These are phyloP conservation scores for Griposia aprilina DNA, from an alignment of 2,888 invertebrate species.

Conservation along the genomic window DNA sequence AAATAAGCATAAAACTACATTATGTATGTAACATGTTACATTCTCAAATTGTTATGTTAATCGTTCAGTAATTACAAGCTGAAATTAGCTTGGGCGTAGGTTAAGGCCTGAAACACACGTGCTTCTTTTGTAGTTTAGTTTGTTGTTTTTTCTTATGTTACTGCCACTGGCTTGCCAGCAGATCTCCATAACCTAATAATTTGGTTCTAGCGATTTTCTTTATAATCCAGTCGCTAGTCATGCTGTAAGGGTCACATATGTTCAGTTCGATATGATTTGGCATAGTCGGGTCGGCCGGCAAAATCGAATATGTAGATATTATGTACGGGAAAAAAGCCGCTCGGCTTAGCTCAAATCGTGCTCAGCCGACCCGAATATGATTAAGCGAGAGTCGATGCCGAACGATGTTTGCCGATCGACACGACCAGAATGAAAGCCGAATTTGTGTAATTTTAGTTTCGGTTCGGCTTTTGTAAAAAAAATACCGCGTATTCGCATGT, in stretches of 20 bases:
- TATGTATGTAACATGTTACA: slow-evolving; percentile 34
- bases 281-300: not conserved
- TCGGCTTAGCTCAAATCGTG: not conserved
- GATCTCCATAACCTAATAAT: not conserved
- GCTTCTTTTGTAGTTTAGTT: not conserved
- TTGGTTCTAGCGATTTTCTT: not conserved
- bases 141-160: not conserved
- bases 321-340: not conserved
- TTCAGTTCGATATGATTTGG: not conserved
- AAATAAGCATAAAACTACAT: slow-evolving; percentile 38
- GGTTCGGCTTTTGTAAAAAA: not conserved
- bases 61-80: slow-evolving; percentile 28
- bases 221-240: not conserved
- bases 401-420: not conserved
- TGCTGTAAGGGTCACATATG: not conserved
- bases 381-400: not conserved
- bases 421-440: not conserved
- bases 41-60: slow-evolving; percentile 48
- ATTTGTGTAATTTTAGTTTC: not conserved
- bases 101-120: not conserved
- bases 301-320: not conserved
- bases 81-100: slow-evolving; percentile 4
- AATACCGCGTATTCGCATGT: not conserved
- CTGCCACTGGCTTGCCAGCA: not conserved
- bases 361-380: not conserved